These are phyloP conservation scores for Platypus cylindrus DNA, from an alignment of 2,888 invertebrate species.

Conservation along the genomic window DNA sequence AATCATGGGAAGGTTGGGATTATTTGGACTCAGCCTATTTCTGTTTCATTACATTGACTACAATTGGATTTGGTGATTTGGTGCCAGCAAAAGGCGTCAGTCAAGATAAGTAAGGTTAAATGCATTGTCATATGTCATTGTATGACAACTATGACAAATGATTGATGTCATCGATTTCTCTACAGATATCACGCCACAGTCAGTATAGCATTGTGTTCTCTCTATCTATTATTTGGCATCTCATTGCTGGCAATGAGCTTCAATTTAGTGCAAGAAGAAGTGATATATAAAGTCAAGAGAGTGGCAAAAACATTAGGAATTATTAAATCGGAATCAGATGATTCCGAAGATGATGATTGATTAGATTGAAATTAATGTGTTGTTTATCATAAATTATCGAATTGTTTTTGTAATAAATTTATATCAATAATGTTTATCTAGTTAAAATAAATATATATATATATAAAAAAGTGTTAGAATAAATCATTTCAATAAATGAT, in stretches of 20 bases:
- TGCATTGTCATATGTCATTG: no score
- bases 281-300: constrained; percentile 75
- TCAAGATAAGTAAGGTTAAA: constrained; percentile 17
- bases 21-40: constrained; percentile 84
- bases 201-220: constrained; percentile 74
- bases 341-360: constrained; percentile 38
- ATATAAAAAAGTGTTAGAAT: no score
- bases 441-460: neutral
- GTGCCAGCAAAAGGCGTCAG: constrained; percentile 66
- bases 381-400: no score
- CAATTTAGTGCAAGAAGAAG: constrained; percentile 90
- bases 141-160: neutral
- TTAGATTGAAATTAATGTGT: no score
- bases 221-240: constrained; percentile 89
- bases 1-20: constrained; percentile 75
- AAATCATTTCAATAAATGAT: no score
- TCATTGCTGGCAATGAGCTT: constrained; percentile 92
- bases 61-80: constrained; percentile 86
- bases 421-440: neutral
- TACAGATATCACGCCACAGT: constrained; percentile 32
- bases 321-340: constrained; percentile 59
- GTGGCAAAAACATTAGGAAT: constrained; percentile 80
- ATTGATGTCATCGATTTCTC: neutral
- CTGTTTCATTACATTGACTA: constrained; percentile 87
- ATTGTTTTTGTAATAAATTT: neutral